These are phyloP conservation scores for Phyllotreta striolata DNA, from an alignment of 2,888 invertebrate species.

Conservation along the genomic window DNA sequence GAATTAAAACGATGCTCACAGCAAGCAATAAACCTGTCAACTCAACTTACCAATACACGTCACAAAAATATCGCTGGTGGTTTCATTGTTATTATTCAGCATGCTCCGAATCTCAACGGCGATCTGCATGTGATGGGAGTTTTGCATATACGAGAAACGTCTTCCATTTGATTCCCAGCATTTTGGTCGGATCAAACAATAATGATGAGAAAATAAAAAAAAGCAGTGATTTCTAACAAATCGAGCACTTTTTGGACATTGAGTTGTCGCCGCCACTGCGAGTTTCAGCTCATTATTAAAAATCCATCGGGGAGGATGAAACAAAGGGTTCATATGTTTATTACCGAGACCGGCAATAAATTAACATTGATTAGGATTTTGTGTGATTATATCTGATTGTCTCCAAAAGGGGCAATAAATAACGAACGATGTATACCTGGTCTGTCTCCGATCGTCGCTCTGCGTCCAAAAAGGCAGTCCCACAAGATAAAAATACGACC, in stretches of 20 bases:
- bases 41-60: slow-evolving; percentile 51
- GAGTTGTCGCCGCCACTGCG: slow-evolving; percentile 29
- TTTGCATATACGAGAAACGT: slow-evolving; percentile 8
- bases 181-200: too few species aligned
- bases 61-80: slow-evolving; percentile 56
- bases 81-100: slow-evolving; percentile 55
- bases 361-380: slow-evolving; percentile 63
- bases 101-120: slow-evolving; percentile 40
- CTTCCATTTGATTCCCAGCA: too few species aligned
- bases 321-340: slow-evolving; percentile 63
- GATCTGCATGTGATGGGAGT: slow-evolving; percentile 21
- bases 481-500: slow-evolving; percentile 41
- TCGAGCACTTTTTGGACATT: neutral
- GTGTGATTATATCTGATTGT: slow-evolving; percentile 63
- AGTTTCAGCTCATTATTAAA: slow-evolving; percentile 58
- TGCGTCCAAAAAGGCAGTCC: slow-evolving; percentile 30
- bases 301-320: slow-evolving; percentile 52
- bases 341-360: slow-evolving; percentile 60
- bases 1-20: slow-evolving; percentile 59
- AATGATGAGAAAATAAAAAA: too few species aligned
- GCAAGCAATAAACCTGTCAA: slow-evolving; percentile 59
- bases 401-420: slow-evolving; percentile 60
- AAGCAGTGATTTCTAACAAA: too few species aligned
- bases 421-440: slow-evolving; percentile 57
- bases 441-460: slow-evolving; percentile 43